phyloP scores from a whole-genome alignment of 2,797 vertebrate genomes.

The Crocodylus rhombifer region DNA sequence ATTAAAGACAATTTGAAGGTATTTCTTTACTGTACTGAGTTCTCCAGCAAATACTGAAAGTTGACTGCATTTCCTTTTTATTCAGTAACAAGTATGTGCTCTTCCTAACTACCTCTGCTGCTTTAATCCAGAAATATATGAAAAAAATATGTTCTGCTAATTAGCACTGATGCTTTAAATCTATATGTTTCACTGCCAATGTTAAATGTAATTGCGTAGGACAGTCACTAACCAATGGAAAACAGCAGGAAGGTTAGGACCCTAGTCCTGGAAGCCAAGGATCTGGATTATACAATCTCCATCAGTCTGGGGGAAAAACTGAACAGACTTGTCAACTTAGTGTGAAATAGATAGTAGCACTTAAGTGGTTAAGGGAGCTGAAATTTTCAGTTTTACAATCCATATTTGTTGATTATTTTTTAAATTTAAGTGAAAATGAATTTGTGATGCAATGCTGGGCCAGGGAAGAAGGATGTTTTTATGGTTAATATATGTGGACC shows the following conservation, averaged over 20 bases:
- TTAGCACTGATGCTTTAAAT: neutral
- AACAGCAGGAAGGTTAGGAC: neutral
- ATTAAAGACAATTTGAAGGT: neutral
- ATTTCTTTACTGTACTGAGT: neutral
- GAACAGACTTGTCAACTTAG: neutral
- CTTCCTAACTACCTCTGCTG: neutral
- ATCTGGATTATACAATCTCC: neutral
- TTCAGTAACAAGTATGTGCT: neutral
- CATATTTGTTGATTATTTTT: neutral
- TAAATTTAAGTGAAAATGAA: neutral
- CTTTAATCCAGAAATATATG: neutral
- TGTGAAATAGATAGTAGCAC: neutral
- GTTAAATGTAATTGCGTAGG: neutral
- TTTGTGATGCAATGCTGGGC: neutral
- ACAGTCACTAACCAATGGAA: neutral
- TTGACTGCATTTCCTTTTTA: neutral
- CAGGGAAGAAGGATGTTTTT: neutral
- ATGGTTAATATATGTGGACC: neutral
- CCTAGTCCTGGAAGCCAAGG: neutral
- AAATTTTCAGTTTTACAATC: fast-evolving
- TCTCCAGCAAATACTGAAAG: neutral
- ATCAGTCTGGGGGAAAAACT: neutral
- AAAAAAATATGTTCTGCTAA: neutral
- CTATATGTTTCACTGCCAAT: neutral
- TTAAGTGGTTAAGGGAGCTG: neutral